Evolutionary conservation across 1,140 invertebrate species (phyloP).

Genomic region (Scaptodrosophila lebanonensis): DNA sequence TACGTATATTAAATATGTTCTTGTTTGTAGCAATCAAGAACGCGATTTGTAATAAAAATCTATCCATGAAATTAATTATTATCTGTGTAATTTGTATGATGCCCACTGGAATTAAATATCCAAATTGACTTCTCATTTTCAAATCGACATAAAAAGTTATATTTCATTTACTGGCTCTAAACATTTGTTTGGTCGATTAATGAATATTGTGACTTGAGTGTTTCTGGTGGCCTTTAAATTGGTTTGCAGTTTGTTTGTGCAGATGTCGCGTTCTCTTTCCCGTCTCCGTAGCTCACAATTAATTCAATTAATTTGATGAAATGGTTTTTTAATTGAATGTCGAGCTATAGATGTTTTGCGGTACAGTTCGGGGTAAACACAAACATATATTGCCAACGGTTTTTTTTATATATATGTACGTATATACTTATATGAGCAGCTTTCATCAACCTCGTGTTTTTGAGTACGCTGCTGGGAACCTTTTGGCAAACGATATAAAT

Average conservation of each 20-base stretch:
- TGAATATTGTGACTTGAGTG: too few relatives aligned
- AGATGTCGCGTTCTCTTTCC: slow-evolving; percentile 39
- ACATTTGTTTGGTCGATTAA: background rate
- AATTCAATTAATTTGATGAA: slow-evolving; percentile 72
- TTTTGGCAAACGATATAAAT: too few relatives aligned
- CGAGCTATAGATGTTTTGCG: slow-evolving; percentile 41
- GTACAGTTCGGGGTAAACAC: slow-evolving; percentile 6
- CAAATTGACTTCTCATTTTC: background rate
- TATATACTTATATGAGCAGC: too few relatives aligned
- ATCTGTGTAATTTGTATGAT: too few relatives aligned
- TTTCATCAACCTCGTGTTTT: too few relatives aligned
- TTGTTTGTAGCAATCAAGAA: too few relatives aligned
- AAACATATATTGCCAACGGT: slow-evolving; percentile 14
- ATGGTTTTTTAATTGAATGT: slow-evolving; percentile 72
- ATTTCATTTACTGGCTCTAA: too few relatives aligned
- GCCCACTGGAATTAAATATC: slow-evolving; percentile 6
- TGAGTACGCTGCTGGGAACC: too few relatives aligned
- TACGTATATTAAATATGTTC: background rate
- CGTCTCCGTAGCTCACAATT: slow-evolving; percentile 34
- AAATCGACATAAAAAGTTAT: too few relatives aligned
- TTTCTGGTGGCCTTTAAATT: slow-evolving; percentile 44
- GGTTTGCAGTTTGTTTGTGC: slow-evolving; percentile 67
- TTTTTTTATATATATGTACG: background rate
- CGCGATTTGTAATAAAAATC: slow-evolving; percentile 29
- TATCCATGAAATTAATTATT: slow-evolving; percentile 19